phyloP scores from a whole-genome alignment of 2,113 vertebrate genomes.

The Boulengeromyrus knoepffleri region DNA sequence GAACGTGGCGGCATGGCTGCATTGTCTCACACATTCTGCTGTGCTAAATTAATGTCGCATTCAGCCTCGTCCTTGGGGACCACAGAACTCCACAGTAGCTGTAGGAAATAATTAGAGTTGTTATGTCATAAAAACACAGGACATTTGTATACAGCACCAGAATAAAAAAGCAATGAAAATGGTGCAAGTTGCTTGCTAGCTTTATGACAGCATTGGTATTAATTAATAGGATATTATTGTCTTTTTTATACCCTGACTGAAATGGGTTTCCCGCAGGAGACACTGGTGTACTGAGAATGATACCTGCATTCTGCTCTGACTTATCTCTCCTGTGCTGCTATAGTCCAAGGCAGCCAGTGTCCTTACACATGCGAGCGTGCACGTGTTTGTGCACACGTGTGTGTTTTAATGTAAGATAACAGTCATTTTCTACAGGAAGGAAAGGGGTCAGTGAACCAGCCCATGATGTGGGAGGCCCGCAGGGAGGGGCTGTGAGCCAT shows the following conservation, averaged over 20 bases:
- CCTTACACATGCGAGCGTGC: background rate
- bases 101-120: constrained; percentile 7
- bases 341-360: background rate
- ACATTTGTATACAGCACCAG: background rate
- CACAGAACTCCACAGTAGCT: background rate
- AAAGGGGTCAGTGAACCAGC: background rate
- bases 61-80: background rate
- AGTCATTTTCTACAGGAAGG: background rate
- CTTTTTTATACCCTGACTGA: background rate
- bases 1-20: background rate
- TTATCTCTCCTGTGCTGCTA: background rate
- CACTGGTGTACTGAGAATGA: background rate
- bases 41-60: background rate
- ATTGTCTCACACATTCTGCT: background rate
- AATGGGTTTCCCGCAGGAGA: background rate
- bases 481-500: background rate
- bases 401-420: constrained; percentile 3
- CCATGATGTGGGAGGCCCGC: too few species aligned
- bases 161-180: background rate
- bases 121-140: constrained; percentile 6
- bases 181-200: background rate
- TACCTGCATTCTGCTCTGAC: background rate
- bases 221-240: background rate
- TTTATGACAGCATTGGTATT: background rate
- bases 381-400: background rate